These are phyloP conservation scores for Cottus gobio DNA, from an alignment of 2,113 vertebrate genomes.

Conservation along the genomic window DNA sequence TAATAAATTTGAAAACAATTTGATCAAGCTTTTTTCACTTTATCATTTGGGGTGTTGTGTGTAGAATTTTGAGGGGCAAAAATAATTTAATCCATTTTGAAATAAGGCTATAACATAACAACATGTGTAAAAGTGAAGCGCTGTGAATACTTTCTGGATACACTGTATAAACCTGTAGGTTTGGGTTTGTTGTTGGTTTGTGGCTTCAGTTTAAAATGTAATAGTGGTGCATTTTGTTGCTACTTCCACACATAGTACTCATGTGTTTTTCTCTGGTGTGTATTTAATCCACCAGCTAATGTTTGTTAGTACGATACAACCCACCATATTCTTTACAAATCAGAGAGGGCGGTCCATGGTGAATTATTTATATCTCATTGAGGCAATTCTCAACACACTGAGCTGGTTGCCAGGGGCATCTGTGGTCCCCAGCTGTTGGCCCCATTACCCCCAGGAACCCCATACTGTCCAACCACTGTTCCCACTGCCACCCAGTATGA, in stretches of 20 bases:
- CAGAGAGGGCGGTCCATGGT: constrained; percentile 36
- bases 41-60: no score
- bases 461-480: neutral
- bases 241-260: neutral
- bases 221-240: constrained; percentile 14
- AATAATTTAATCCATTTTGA: no score
- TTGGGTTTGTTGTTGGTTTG: constrained; percentile 35
- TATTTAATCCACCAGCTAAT: neutral
- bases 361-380: constrained; percentile 48
- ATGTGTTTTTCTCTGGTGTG: neutral
- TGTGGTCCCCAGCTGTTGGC: constrained; percentile 19
- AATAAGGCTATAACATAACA: no score
- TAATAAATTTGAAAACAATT: no score
- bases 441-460: constrained; percentile 21
- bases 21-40: no score
- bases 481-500: neutral
- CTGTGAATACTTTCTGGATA: no score
- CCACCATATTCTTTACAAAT: constrained; percentile 23
- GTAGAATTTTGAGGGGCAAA: no score
- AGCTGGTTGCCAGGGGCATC: constrained; percentile 50
- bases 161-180: no score
- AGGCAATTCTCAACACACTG: constrained; percentile 23
- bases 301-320: constrained; percentile 1
- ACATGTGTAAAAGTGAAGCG: no score
- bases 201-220: constrained; percentile 10